phyloP scores from a whole-genome alignment of 2,113 vertebrate genomes.

The Phrynocephalus versicolor region DNA sequence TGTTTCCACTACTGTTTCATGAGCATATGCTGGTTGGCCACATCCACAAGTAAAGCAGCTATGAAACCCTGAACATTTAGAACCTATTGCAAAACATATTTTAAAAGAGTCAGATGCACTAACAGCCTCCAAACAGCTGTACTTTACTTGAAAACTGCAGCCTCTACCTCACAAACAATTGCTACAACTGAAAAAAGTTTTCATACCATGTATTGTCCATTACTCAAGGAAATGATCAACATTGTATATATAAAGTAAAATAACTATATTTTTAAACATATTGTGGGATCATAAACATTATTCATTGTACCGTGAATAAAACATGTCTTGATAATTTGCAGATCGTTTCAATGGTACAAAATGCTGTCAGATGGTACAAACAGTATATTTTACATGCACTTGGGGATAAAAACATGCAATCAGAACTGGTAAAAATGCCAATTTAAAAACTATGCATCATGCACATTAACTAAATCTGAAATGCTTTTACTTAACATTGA shows the following conservation, averaged over 20 bases:
- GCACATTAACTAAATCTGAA: neutral
- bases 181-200: neutral
- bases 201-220: neutral
- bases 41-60: constrained; percentile 87
- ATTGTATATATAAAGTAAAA: neutral
- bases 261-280: neutral
- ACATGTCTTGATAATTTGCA: neutral
- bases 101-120: neutral
- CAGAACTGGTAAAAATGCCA: neutral
- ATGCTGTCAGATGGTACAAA: neutral
- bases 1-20: constrained; percentile 88
- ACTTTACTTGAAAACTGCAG: neutral
- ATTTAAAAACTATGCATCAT: neutral
- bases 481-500: neutral
- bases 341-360: neutral
- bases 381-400: neutral
- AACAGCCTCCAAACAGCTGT: neutral
- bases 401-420: neutral
- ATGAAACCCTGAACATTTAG: constrained; percentile 84
- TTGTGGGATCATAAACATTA: neutral
- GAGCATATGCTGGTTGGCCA: constrained; percentile 81
- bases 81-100: constrained; percentile 73
- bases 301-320: neutral
- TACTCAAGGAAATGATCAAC: neutral
- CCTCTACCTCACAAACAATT: neutral